These are phyloP conservation scores for Calycopis cecrops DNA, from an alignment of 1,140 invertebrate species.

Conservation along the genomic window DNA sequence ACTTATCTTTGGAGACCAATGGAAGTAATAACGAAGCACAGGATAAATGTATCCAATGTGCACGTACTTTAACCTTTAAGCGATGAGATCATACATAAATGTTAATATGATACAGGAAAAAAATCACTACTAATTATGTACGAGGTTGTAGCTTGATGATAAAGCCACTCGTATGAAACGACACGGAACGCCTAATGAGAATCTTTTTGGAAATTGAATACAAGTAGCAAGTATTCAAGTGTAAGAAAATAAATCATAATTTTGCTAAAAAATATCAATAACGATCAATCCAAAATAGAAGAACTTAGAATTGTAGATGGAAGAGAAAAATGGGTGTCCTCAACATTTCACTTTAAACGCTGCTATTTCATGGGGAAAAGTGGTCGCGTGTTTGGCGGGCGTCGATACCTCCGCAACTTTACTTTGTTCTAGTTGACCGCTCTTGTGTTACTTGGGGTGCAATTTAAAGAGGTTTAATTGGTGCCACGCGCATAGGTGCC, in stretches of 20 bases:
- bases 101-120: background rate
- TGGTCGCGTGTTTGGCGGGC: constrained; percentile 49
- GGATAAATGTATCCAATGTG: too few relatives aligned
- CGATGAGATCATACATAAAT: constrained; percentile 9
- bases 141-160: constrained; percentile 29
- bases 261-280: too few relatives aligned
- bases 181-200: constrained; percentile 42
- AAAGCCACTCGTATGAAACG: constrained; percentile 48
- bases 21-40: too few relatives aligned
- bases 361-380: constrained; percentile 29
- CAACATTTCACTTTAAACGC: background rate
- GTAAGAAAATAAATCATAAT: too few relatives aligned
- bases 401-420: constrained; percentile 35
- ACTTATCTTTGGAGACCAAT: too few relatives aligned
- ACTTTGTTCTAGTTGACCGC: constrained; percentile 52
- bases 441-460: constrained; percentile 44
- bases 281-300: too few relatives aligned
- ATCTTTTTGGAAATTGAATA: constrained; percentile 17
- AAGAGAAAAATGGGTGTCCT: too few relatives aligned
- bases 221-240: too few relatives aligned
- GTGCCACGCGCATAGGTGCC: constrained; percentile 51
- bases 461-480: constrained; percentile 45
- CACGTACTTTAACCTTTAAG: background rate
- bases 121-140: background rate
- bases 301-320: too few relatives aligned